These are phyloP conservation scores for Peucedramus taeniatus DNA, from an alignment of 2,113 vertebrate species.

Conservation along the genomic window DNA sequence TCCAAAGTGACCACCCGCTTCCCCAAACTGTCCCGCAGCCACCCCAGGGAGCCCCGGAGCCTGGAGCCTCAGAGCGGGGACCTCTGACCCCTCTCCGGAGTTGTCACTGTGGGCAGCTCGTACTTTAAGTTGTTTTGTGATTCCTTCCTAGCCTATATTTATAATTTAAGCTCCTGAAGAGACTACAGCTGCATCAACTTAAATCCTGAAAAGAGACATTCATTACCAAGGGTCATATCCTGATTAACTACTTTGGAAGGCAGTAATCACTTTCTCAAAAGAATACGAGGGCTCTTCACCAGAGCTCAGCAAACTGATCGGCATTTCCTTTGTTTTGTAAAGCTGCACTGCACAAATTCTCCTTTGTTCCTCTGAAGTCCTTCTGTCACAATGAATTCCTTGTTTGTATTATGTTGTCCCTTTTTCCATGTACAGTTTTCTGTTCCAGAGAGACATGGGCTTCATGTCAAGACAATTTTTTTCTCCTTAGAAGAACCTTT, in stretches of 20 bases:
- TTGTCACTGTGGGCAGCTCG: not conserved
- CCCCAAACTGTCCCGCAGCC: slow-evolving; percentile 82
- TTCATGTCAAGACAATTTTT: not conserved
- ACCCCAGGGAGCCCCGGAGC: slow-evolving; percentile 80
- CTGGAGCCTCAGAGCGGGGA: slow-evolving; percentile 96
- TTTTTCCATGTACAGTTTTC: not conserved
- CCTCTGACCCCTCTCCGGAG: slow-evolving; percentile 73
- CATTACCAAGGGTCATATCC: not conserved
- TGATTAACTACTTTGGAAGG: slow-evolving; percentile 39
- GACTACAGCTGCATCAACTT: not conserved
- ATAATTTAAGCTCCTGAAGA: not conserved
- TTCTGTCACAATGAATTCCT: not conserved
- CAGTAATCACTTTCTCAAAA: slow-evolving; percentile 11
- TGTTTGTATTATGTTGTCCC: not conserved
- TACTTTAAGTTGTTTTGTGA: not conserved
- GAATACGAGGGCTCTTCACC: not conserved
- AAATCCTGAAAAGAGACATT: slow-evolving; percentile 16
- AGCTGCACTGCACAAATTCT: not conserved
- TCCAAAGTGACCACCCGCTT: slow-evolving; percentile 83
- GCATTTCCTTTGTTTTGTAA: not conserved
- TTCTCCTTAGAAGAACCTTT: not conserved
- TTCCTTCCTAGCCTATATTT: not conserved
- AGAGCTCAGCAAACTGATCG: not conserved
- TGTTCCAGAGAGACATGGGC: not conserved
- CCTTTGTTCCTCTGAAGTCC: not conserved